A percentile compares a stretch with the other conserved stretches of the same genome.
phyloP scores from a whole-genome alignment of 1,140 invertebrate genomes.

The Ceratoteleas bidentatus region DNA sequence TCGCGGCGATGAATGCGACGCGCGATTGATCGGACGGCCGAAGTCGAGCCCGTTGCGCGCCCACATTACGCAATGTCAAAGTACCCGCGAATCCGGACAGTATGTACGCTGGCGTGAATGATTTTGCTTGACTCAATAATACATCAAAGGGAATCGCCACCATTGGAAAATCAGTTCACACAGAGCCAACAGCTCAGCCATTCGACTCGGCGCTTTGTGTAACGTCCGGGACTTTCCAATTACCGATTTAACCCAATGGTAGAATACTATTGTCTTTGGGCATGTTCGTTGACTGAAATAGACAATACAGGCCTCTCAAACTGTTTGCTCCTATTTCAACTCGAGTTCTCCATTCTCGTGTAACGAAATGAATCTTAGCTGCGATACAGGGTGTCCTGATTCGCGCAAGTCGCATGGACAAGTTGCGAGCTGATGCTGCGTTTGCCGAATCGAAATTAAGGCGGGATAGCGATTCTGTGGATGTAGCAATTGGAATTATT shows the following conservation, averaged over 20 bases:
- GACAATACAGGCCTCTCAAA: constrained; percentile 54
- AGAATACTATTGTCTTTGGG: constrained; percentile 59
- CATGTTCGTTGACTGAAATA: constrained; percentile 59
- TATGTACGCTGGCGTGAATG: constrained; percentile 39
- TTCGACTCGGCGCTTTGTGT: constrained; percentile 57
- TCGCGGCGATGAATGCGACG: too few relatives aligned
- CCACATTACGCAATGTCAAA: constrained; percentile 36
- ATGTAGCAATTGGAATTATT: too few relatives aligned
- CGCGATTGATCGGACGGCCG: not conserved
- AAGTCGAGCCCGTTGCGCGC: constrained; percentile 26
- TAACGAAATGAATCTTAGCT: constrained; percentile 35
- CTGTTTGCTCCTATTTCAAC: constrained; percentile 56
- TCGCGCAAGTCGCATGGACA: too few relatives aligned
- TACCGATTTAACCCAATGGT: constrained; percentile 61
- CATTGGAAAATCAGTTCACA: constrained; percentile 64
- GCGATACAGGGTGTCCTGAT: constrained; percentile 15
- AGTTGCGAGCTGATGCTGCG: not conserved
- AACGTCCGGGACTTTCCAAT: constrained; percentile 61
- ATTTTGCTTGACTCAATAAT: constrained; percentile 63
- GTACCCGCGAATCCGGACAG: constrained; percentile 19
- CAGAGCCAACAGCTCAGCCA: constrained; percentile 49
- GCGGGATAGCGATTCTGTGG: too few relatives aligned
- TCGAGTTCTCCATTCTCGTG: constrained; percentile 29
- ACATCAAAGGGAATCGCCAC: constrained; percentile 61
- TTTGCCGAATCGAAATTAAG: too few relatives aligned